Conservation (phyloP, 2,113 vertebrate species). For the Thalassoma bifasciatum region DNA sequence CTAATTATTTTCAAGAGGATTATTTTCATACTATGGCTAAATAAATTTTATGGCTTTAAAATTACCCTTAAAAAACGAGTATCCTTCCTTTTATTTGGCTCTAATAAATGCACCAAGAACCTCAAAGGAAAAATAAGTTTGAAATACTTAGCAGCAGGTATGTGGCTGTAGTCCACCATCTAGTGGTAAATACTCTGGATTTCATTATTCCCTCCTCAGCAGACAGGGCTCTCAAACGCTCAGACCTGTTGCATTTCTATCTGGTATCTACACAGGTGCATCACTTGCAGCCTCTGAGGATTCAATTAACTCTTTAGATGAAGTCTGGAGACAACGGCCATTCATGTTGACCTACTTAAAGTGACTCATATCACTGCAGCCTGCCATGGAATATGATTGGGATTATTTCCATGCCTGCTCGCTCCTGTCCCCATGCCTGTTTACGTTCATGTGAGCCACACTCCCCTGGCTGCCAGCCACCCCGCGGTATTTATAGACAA, state of each 20-base stretch:
- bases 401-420: conserved; percentile 51
- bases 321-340: conserved; percentile 35
- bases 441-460: conserved; percentile 63
- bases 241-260: conserved; percentile 65
- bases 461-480: conserved; percentile 72
- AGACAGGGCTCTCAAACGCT: neutral
- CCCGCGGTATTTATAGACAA: conserved; percentile 71
- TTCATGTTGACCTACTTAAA: conserved; percentile 39
- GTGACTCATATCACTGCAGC: conserved; percentile 65
- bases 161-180: conserved; percentile 69
- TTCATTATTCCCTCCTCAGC: neutral
- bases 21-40: neutral
- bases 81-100: too few species aligned
- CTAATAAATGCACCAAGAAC: too few species aligned
- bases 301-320: neutral
- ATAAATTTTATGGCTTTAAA: too few species aligned
- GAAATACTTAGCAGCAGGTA: conserved; percentile 19
- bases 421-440: conserved; percentile 63
- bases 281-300: neutral
- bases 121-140: neutral
- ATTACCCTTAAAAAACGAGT: too few species aligned
- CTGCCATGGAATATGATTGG: conserved; percentile 47
- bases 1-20: too few species aligned
- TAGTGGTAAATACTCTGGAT: conserved; percentile 52
- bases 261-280: neutral